Percentiles rank a stretch among this genome's conserved stretches.
Evolutionary conservation across 2,888 invertebrate species (phyloP).

Genomic region (Anoncus sp.): DNA sequence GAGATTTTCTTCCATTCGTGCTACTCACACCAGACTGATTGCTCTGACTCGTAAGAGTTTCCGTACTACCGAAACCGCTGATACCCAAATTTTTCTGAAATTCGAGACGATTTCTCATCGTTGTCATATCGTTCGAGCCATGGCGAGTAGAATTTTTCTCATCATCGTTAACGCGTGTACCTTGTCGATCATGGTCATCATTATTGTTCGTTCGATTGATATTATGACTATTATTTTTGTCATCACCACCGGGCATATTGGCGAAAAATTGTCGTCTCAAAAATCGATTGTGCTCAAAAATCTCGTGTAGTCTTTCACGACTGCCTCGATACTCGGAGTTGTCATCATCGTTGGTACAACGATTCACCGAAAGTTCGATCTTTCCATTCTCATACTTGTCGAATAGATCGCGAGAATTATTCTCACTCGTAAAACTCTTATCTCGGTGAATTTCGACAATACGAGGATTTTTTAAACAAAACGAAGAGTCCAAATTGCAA

Average conservation of each 20-base stretch:
- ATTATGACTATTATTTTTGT: constrained; percentile 2
- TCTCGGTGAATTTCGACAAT: neutral
- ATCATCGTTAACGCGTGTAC: neutral
- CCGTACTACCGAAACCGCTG: constrained; percentile 79
- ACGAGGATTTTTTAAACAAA: constrained; percentile 9
- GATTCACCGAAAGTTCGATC: constrained; percentile 1
- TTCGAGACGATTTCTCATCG: constrained; percentile 52
- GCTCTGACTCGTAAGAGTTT: constrained; percentile 80
- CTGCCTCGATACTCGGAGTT: constrained; percentile 70
- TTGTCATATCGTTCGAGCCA: constrained; percentile 31
- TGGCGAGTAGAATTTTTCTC: constrained; percentile 30
- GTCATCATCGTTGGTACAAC: constrained; percentile 23
- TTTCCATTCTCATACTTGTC: neutral
- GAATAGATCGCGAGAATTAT: neutral
- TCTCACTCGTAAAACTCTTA: neutral
- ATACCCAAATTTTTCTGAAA: constrained; percentile 36
- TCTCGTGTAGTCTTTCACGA: constrained; percentile 79
- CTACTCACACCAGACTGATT: constrained; percentile 79
- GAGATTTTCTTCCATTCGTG: constrained; percentile 75
- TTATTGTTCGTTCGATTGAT: no score
- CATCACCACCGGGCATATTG: constrained; percentile 62
- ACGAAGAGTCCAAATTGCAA: constrained; percentile 35
- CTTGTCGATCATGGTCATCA: no score
- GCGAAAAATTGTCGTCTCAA: constrained; percentile 79
- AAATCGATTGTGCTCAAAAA: constrained; percentile 79